These are phyloP conservation scores for Limonius californicus DNA, from an alignment of 1,140 invertebrate species.

Conservation along the genomic window DNA sequence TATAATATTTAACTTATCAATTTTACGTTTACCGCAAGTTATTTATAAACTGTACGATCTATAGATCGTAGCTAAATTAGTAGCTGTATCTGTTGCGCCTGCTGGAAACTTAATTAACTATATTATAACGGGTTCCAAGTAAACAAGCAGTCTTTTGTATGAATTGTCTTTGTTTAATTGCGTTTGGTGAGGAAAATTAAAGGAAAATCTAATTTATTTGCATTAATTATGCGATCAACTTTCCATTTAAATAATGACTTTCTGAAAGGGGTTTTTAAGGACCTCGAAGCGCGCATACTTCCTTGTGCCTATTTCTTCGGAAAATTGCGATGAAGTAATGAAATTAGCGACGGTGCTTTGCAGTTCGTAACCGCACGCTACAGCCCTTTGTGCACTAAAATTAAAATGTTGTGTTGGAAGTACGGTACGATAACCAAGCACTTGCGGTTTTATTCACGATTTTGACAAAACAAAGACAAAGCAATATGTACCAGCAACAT, in stretches of 20 bases:
- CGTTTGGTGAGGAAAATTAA: not conserved
- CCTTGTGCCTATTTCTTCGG: not conserved
- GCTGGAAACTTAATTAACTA: not conserved
- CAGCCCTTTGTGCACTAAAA: not conserved
- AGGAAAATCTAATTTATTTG: conserved; percentile 5
- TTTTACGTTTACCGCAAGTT: too few species aligned
- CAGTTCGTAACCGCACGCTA: not conserved
- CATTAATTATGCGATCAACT: conserved; percentile 4
- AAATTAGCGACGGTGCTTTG: not conserved
- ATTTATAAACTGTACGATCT: not conserved
- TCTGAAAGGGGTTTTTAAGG: not conserved
- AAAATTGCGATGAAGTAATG: conserved; percentile 4
- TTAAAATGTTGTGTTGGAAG: not conserved
- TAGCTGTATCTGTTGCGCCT: not conserved
- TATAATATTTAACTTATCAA: too few species aligned
- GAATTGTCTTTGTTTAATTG: conserved; percentile 5
- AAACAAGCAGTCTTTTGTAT: conserved; percentile 4
- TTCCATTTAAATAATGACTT: conserved; percentile 1
- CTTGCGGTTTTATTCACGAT: not conserved
- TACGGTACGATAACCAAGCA: not conserved
- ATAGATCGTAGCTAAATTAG: not conserved
- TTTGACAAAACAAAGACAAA: not conserved
- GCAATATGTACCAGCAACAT: too few species aligned
- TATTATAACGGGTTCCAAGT: not conserved
- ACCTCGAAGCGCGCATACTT: not conserved